Evolutionary conservation across 37 sponge, comb jelly and placozoan species (phyloP).

Genomic region (Mnemiopsis leidyi): DNA sequence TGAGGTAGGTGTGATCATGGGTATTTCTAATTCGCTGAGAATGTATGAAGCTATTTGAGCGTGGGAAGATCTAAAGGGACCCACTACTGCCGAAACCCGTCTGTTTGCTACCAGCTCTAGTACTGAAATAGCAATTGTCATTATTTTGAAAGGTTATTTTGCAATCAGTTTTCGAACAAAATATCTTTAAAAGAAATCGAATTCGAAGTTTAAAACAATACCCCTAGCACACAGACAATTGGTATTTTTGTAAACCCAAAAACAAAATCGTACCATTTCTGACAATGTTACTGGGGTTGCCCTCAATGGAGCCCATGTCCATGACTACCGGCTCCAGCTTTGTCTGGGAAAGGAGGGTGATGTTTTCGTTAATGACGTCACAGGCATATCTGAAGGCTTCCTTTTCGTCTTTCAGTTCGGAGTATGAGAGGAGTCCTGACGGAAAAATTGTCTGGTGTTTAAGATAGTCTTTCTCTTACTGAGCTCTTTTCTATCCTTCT

Average conservation of each 20-base stretch:
- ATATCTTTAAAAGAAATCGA: too few species aligned
- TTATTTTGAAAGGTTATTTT: too few species aligned
- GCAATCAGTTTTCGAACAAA: too few species aligned
- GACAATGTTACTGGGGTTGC: slow-evolving; percentile 35
- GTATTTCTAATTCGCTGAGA: slow-evolving; percentile 11
- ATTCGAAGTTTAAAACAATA: too few species aligned
- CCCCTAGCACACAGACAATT: too few species aligned
- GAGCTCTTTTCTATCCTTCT: too few species aligned
- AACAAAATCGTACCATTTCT: slow-evolving; percentile 11
- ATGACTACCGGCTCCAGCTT: not conserved
- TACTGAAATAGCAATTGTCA: slow-evolving; percentile 19
- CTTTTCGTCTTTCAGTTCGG: slow-evolving; percentile 6
- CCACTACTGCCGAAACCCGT: slow-evolving; percentile 14
- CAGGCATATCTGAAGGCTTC: slow-evolving; percentile 43
- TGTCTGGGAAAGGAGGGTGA: slow-evolving; percentile 17
- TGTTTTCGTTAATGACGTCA: slow-evolving; percentile 27
- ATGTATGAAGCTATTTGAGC: slow-evolving; percentile 39
- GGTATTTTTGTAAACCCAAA: too few species aligned
- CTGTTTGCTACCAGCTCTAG: slow-evolving; percentile 26
- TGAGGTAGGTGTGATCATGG: slow-evolving; percentile 57
- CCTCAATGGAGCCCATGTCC: slow-evolving; percentile 41
- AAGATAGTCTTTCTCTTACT: too few species aligned
- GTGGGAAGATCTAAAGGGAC: slow-evolving; percentile 50
- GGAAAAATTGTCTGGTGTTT: not conserved
- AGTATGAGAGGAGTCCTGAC: slow-evolving; percentile 24